Evolutionary conservation across 2,113 vertebrate genomes (phyloP).

Genomic region (Chamaetylas fuelleborni): DNA sequence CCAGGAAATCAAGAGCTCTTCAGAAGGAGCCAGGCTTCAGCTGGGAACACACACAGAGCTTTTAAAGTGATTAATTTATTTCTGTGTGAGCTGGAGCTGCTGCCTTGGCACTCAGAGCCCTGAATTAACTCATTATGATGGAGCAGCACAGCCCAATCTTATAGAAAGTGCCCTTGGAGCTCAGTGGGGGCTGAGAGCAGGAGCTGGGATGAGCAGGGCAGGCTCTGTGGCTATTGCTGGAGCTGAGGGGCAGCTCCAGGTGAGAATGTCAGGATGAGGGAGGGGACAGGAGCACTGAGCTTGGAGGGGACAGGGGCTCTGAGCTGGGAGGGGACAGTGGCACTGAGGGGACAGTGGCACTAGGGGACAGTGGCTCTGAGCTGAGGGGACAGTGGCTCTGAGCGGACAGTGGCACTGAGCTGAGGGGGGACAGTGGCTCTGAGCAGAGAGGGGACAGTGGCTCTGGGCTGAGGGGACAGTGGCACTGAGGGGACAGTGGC

Average conservation of each 20-base stretch:
- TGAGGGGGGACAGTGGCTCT: too few species aligned
- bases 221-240: not conserved
- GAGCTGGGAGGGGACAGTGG: too few species aligned
- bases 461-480: too few species aligned
- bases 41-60: not conserved
- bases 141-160: not conserved
- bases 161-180: not conserved
- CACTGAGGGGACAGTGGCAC: too few species aligned
- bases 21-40: not conserved
- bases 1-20: constrained; percentile 43
- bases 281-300: not conserved
- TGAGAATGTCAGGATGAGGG: not conserved
- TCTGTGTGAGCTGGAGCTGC: not conserved
- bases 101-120: not conserved
- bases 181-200: not conserved
- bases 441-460: too few species aligned
- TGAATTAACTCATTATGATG: not conserved
- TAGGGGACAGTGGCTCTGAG: too few species aligned
- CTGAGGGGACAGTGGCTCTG: too few species aligned
- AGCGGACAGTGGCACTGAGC: too few species aligned
- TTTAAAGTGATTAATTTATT: not conserved
- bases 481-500: too few species aligned
- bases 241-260: not conserved
- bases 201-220: not conserved
- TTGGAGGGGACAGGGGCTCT: not conserved